Conservation (phyloP, 92 coral and sea anemone genomes). For the Zoanthus sansibaricus region DNA sequence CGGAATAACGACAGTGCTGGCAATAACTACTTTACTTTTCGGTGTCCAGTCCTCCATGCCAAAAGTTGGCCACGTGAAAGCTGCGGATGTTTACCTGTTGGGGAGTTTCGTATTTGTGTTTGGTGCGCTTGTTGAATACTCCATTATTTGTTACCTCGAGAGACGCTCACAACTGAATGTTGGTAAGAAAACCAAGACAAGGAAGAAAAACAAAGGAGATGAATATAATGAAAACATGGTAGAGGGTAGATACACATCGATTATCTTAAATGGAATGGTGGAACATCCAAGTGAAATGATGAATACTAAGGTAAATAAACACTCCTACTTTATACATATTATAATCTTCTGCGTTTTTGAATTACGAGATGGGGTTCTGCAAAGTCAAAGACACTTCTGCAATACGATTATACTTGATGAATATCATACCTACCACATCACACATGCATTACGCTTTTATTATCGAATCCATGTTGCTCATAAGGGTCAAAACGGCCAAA, state of each 20-base stretch:
- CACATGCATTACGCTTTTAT: no score
- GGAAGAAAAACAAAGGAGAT: background rate
- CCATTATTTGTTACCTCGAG: slow-evolving; percentile 59
- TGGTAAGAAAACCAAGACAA: background rate
- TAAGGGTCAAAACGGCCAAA: no score
- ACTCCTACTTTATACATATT: background rate
- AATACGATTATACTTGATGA: no score
- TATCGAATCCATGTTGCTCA: no score
- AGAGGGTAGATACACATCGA: background rate
- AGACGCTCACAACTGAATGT: slow-evolving; percentile 28
- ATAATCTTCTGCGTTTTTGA: no score
- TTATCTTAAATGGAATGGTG: background rate
- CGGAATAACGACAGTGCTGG: slow-evolving; percentile 76
- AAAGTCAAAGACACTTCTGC: no score
- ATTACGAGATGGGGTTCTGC: no score
- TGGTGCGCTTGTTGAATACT: slow-evolving; percentile 65
- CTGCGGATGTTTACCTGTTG: slow-evolving; percentile 60
- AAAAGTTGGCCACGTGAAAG: slow-evolving; percentile 72
- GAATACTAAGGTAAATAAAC: background rate
- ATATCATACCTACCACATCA: no score
- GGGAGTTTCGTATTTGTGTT: slow-evolving; percentile 69
- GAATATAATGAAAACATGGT: background rate
- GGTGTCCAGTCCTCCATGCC: slow-evolving; percentile 66
- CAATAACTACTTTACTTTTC: slow-evolving; percentile 68
- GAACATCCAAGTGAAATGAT: background rate